Evolutionary conservation across 2,113 vertebrate genomes (phyloP).

Genomic region (Colossoma macropomum): DNA sequence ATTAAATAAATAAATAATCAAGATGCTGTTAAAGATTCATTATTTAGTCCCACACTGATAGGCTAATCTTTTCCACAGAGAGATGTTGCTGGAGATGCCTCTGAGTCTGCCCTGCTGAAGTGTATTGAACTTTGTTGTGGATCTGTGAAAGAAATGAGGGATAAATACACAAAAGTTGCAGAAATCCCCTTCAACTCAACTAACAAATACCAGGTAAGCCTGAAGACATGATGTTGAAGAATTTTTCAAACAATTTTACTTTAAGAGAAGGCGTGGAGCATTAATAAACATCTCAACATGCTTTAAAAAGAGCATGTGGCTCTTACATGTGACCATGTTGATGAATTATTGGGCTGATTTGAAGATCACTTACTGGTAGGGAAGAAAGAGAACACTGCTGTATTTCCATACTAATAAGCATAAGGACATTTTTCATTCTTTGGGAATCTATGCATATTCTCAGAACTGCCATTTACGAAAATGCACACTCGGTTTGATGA

Average conservation of each 20-base stretch:
- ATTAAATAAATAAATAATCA: neutral
- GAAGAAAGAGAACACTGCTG: no score
- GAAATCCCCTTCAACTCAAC: conserved; percentile 62
- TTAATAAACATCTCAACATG: neutral
- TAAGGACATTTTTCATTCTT: no score
- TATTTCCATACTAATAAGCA: no score
- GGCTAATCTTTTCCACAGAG: conserved; percentile 39
- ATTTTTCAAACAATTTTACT: no score
- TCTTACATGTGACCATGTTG: no score
- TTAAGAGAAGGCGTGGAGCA: neutral
- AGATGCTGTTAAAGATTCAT: neutral
- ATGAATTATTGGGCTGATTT: no score
- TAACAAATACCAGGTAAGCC: conserved; percentile 58
- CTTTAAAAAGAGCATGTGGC: neutral
- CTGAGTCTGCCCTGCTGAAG: conserved; percentile 57
- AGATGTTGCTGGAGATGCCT: conserved; percentile 61
- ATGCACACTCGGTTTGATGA: neutral
- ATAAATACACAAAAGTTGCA: conserved; percentile 45
- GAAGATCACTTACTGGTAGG: no score
- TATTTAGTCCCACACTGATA: neutral
- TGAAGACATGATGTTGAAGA: no score
- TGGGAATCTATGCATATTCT: no score
- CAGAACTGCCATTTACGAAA: no score
- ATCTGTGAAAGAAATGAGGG: conserved; percentile 59
- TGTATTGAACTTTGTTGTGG: conserved; percentile 62